Conservation (phyloP, 2,888 invertebrate genomes). For the Aquatica leii region DNA sequence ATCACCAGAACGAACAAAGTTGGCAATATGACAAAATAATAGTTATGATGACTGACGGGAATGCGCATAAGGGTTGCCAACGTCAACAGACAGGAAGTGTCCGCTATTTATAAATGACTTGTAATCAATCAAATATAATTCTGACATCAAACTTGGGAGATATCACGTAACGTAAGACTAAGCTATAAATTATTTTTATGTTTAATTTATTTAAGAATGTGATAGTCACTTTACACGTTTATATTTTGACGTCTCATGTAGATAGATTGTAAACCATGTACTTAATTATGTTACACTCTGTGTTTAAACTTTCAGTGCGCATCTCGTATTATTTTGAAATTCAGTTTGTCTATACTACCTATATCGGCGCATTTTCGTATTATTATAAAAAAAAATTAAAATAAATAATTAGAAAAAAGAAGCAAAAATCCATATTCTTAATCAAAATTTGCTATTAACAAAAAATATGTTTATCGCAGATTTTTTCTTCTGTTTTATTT, state of each 20-base stretch:
- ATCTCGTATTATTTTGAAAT: too few species aligned
- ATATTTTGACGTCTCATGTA: too few species aligned
- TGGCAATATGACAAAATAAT: slow-evolving; percentile 54
- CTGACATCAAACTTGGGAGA: slow-evolving; percentile 33
- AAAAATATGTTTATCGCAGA: too few species aligned
- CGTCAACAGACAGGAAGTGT: slow-evolving; percentile 61
- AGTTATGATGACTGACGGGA: slow-evolving; percentile 54
- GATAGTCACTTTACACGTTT: slow-evolving; percentile 18
- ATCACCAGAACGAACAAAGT: slow-evolving; percentile 47
- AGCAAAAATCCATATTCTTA: too few species aligned
- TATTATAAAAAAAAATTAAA: too few species aligned
- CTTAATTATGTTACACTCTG: too few species aligned
- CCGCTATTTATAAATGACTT: slow-evolving; percentile 62
- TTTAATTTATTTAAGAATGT: slow-evolving; percentile 28
- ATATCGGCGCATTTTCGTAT: too few species aligned
- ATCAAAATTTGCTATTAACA: too few species aligned
- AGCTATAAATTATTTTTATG: slow-evolving; percentile 32
- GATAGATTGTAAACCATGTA: too few species aligned
- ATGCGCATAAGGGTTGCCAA: slow-evolving; percentile 57
- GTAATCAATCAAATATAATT: slow-evolving; percentile 59
- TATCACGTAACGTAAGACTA: slow-evolving; percentile 27
- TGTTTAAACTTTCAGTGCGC: background rate
- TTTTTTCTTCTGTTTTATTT: too few species aligned
- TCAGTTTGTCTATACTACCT: too few species aligned
- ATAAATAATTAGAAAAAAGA: too few species aligned